Evolutionary conservation across 2,888 invertebrate species (phyloP), one percentile per base, ranked within the genome.

Genomic region (Lysandra bellargus): DNA sequence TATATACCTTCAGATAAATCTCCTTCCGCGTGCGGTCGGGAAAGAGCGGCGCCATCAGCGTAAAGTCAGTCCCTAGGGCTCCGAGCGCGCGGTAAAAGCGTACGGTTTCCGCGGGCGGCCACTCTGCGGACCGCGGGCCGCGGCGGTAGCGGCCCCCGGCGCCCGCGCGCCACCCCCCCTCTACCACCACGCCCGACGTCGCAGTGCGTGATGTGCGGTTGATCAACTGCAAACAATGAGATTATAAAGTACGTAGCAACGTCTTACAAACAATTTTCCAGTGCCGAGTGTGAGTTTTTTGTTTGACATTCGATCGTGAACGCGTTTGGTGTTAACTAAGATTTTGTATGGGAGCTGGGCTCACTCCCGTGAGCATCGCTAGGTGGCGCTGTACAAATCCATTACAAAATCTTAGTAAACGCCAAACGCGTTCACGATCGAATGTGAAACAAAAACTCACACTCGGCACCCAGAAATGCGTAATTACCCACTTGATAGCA

Each of bases 21-120:
- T 99, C 98, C 79, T 96, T 93, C 17, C 99, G 92, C 0, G 96
- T 96, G 80, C 99, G 95, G 72, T 96, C 96, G 0, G 98, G 97
- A 92, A 99, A 98, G 72, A 98, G 92, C 78, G 96, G 95, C 81
- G 96, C 95, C 98, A 99, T 99, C 78, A 98, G 91, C 5, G 98
- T 96, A 91, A 99, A 99, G 94, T 99, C 99, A 0, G 99, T 98
- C 0, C 99, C 99, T 78, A 99, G 95, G 9, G 97, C 97, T 84
- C 97, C 98, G 12, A 99, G 91, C 1, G 98, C 98, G 85, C 97
- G 96, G 91, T 98, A 99, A 92, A 99, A 99, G 83, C 97, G 96
- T n/a, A 98, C 93, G 0, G 98, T 99, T 87, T 99, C 98, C 80
- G 95, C 95, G 60, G 96, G 95, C 9, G 92, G 91, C 98, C 98